Evolutionary conservation across 2,797 vertebrate genomes (phyloP), one percentile per base, ranked within the genome.

Genomic region (Chanos chanos): DNA sequence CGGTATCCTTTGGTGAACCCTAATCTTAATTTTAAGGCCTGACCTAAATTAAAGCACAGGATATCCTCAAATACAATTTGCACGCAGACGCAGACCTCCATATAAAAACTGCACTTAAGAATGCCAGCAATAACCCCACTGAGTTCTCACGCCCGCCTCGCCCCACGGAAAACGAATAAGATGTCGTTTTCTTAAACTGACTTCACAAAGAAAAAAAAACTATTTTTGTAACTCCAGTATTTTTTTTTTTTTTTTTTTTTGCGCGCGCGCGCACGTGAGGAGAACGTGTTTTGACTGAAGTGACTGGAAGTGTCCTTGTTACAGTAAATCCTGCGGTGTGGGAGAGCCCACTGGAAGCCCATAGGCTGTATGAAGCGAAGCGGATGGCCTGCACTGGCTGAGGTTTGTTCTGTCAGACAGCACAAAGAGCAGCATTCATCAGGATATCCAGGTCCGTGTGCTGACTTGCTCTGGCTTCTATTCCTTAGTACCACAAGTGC

Each of bases 361-460:
- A 34, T 9, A 59, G 25, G 56, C 25, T 13, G 56, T 43, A 50
- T 57, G 64, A 13, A 64, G 57, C 53, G n/a, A 34, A 41, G 25
- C 50, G 40, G 39, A 45, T 57, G 4, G 24, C 19, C 19, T 33
- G 43, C 16, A 30, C 33, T 16, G 43, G 36, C 15, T 51, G 27
- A 64, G 34, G 34, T 19, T 34, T 36, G 28, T 50, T 37, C 36
- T 52, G 76, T 76, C 75, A 70, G 66, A 15, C 37, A 74, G 69
- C 49, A 80, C 75, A 80, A 71, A 71, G 76, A 70, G 61, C 24
- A 49, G 69, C 61, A 80, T 82, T 84, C 75, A 82, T 67, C 48
- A 21, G 59, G 52, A 39, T 52, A 43, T 59, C 33, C 50, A 69
- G 62, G 66, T 64, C 43, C 37, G 51, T 49, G 67, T 12, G 28